Evolutionary conservation across 2,888 invertebrate species (phyloP), one percentile per base, ranked within the genome.

Genomic region (Pediacus dermestoides): DNA sequence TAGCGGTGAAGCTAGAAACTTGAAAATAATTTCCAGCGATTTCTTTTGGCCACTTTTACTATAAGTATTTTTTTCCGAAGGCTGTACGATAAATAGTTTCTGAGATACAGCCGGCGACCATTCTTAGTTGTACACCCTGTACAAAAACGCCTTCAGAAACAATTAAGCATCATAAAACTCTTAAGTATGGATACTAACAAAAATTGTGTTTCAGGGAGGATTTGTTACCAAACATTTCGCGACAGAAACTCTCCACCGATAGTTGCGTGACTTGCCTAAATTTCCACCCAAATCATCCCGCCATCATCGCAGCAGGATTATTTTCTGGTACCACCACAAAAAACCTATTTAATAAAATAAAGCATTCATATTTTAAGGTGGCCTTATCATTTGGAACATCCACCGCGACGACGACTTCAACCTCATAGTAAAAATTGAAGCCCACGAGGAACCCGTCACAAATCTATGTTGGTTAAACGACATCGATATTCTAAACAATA

Each of bases 271-370:
- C 68, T 6, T 50, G 64, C 3, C 42, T 75, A 9, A 53, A 66
- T 23, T 76, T 73, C 59, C 76, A 76, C 59, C 72, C 74, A 2
- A 58, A 55, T 2, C 64, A 72, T 47, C 70, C 74, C 1, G 66
- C 69, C 2, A 65, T 76, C 37, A 56, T 76, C 28, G 74, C 72
- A 14, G 71, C 70, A 42, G 74, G 73, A 15, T 63, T 68, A 7
- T 60, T 61, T 52, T 53, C 68, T 35, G 70, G 70, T 68, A 57
- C 40, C 4, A 14, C 11, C 7, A 14, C 21, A 8, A 36, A 25
- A 26, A 6, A 21, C 22, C 11, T 34, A 7, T 27, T 32, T 33
- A 32, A 7, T 33, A 34, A 11, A 4, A 14, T 13, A 9, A 8
- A 9, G 21, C 16, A 40, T 22, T 18, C 7, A 28, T 33, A 32